Evolutionary conservation across 2,113 vertebrate genomes (phyloP).

Genomic region (Echinops telfairi): DNA sequence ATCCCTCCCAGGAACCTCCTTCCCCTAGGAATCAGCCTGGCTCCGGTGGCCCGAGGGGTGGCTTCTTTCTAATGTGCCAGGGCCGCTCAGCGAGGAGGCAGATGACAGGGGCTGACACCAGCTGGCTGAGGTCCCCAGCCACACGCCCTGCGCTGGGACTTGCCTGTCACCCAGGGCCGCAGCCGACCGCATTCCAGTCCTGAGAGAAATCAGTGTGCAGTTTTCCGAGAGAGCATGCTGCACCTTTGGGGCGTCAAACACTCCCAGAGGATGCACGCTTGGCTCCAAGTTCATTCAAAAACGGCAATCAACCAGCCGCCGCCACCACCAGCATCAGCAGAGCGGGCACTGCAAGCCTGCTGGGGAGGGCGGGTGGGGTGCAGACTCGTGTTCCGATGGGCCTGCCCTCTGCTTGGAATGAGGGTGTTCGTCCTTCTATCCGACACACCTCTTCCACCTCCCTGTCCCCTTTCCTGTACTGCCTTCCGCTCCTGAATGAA

Average conservation of each 20-base stretch:
- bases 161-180: accelerated
- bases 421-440: background rate
- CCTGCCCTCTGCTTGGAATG: too few relatives aligned
- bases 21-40: background rate
- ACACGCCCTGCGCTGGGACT: accelerated
- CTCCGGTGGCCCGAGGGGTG: background rate
- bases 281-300: conserved; percentile 28
- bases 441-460: background rate
- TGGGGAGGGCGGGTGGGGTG: accelerated
- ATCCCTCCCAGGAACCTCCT: background rate
- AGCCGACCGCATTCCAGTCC: background rate
- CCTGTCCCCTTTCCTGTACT: accelerated
- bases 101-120: background rate
- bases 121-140: background rate
- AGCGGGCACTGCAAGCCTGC: accelerated
- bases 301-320: conserved; percentile 20
- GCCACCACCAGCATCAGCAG: background rate
- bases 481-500: background rate
- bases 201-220: background rate
- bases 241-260: conserved; percentile 39
- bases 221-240: background rate
- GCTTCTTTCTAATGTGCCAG: background rate
- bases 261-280: background rate
- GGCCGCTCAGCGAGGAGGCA: background rate
- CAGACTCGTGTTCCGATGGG: accelerated